Evolutionary conservation across 2,888 invertebrate species (phyloP).

Genomic region (Ctena decussata): DNA sequence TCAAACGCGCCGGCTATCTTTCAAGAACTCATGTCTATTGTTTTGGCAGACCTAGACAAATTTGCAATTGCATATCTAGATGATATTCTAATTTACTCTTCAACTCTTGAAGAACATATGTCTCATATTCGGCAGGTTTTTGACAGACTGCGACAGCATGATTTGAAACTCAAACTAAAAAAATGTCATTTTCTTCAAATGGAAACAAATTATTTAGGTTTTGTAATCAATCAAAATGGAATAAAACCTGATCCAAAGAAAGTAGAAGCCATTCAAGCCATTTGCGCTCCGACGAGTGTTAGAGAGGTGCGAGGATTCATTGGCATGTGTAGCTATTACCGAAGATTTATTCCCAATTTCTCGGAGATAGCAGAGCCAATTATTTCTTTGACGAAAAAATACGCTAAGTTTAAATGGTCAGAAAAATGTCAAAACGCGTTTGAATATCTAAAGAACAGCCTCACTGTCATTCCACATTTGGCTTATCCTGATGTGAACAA

Average conservation of each 20-base stretch:
- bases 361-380: slow-evolving; percentile 36
- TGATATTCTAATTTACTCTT: slow-evolving; percentile 56
- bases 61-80: slow-evolving; percentile 57
- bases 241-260: slow-evolving; percentile 41
- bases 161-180: slow-evolving; percentile 38
- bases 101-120: slow-evolving; percentile 49
- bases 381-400: slow-evolving; percentile 31
- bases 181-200: slow-evolving; percentile 44
- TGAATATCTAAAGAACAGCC: slow-evolving; percentile 14
- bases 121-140: slow-evolving; percentile 43
- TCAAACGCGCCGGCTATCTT: slow-evolving; percentile 39
- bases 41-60: slow-evolving; percentile 34
- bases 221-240: slow-evolving; percentile 39
- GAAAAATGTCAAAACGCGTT: slow-evolving; percentile 5
- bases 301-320: too few relatives aligned
- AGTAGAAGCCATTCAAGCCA: slow-evolving; percentile 19
- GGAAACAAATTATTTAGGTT: slow-evolving; percentile 51
- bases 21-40: slow-evolving; percentile 43
- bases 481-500: slow-evolving; percentile 4
- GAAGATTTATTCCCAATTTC: too few relatives aligned
- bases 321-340: slow-evolving; percentile 26
- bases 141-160: slow-evolving; percentile 35
- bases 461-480: slow-evolving; percentile 5
- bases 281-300: too few relatives aligned
- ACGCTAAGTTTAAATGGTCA: slow-evolving; percentile 5